Percentiles rank a stretch among this genome's conserved stretches.
These are phyloP conservation scores for Philaenus spumarius DNA, from an alignment of 1,140 invertebrate species.

Conservation along the genomic window DNA sequence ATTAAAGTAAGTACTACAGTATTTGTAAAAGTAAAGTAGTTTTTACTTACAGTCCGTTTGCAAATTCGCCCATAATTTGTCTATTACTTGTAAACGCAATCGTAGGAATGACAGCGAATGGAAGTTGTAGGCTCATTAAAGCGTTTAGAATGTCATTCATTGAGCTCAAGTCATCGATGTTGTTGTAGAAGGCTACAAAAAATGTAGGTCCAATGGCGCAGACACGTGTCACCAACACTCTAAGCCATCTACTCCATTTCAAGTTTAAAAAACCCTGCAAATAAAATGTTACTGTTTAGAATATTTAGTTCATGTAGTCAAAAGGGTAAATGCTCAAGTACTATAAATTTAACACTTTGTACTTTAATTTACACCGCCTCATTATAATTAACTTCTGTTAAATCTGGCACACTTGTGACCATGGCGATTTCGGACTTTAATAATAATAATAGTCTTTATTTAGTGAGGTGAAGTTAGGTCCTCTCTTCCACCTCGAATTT, in stretches of 20 bases:
- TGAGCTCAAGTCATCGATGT: conserved; percentile 66
- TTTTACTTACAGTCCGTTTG: conserved; percentile 58
- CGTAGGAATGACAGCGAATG: conserved; percentile 78
- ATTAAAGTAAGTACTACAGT: conserved; percentile 4
- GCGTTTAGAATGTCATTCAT: conserved; percentile 92
- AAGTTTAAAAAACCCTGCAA: conserved; percentile 79
- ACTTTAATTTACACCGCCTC: too few species aligned
- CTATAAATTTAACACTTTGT: too few species aligned
- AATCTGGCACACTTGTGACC: too few species aligned
- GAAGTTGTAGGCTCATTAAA: conserved; percentile 78
- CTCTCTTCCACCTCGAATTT: too few species aligned
- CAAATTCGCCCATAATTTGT: conserved; percentile 78
- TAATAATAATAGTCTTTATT: too few species aligned
- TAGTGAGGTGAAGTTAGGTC: too few species aligned
- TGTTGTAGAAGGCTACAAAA: conserved; percentile 63
- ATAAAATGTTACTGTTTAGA: too few species aligned
- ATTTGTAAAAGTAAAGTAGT: conserved; percentile 4
- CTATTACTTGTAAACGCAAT: conserved; percentile 79
- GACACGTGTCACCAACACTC: conserved; percentile 77
- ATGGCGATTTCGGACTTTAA: too few species aligned
- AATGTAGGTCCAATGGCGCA: conserved; percentile 90
- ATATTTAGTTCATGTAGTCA: too few species aligned
- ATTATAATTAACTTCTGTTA: too few species aligned
- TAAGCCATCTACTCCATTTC: conserved; percentile 81
- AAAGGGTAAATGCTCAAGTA: background rate